Percentiles rank a stretch among this genome's conserved stretches.
These are phyloP conservation scores for Chaunax sp. DNA, from an alignment of 2,797 vertebrate species.

Conservation along the genomic window DNA sequence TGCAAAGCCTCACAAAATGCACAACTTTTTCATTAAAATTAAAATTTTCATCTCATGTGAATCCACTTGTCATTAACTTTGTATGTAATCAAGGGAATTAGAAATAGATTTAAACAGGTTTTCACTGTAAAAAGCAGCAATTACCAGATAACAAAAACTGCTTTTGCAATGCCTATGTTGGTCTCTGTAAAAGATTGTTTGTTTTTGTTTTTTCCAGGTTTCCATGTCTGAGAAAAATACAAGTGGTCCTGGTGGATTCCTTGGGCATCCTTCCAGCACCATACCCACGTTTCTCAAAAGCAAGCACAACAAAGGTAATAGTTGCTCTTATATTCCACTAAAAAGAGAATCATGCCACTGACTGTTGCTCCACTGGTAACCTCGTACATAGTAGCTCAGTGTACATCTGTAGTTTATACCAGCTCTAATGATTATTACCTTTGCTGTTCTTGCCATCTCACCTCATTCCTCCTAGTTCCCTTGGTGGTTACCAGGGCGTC, in stretches of 20 bases:
- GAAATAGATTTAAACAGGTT: too few relatives aligned
- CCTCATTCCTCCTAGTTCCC: constrained; percentile 84
- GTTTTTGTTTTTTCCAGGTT: constrained; percentile 43
- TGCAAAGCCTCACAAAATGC: too few relatives aligned
- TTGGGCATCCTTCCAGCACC: constrained; percentile 43
- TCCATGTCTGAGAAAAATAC: constrained; percentile 65
- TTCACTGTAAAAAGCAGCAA: not conserved
- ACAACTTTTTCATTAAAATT: too few relatives aligned
- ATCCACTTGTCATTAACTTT: too few relatives aligned
- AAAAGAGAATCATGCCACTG: constrained; percentile 47
- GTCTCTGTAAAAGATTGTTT: not conserved
- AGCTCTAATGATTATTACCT: not conserved
- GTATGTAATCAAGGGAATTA: too few relatives aligned
- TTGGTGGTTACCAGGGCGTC: constrained; percentile 76
- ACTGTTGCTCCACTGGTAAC: not conserved
- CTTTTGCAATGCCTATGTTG: not conserved
- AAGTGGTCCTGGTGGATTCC: constrained; percentile 59
- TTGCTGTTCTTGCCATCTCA: constrained; percentile 66
- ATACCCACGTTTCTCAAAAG: constrained; percentile 52
- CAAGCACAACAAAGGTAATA: constrained; percentile 70
- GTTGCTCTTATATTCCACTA: not conserved
- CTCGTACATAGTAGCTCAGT: constrained; percentile 10
- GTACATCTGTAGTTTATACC: constrained; percentile 34
- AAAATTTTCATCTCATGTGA: too few relatives aligned
- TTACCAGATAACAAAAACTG: not conserved